Evolutionary conservation across 2,888 invertebrate genomes (phyloP).

Genomic region (Julus scandinavius): DNA sequence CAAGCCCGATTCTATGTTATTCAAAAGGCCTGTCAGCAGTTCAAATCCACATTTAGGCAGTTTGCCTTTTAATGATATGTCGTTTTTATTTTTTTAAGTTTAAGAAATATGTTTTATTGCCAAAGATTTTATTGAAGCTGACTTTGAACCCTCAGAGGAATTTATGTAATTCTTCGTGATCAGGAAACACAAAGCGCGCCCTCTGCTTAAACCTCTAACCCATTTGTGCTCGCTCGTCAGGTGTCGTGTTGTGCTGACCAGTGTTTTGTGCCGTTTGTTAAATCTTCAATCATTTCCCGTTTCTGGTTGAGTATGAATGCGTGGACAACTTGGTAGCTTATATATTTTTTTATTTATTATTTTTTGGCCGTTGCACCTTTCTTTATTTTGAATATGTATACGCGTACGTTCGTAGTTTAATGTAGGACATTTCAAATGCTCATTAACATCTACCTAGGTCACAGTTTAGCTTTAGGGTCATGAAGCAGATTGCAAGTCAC

Average conservation of each 20-base stretch:
- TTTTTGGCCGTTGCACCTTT: background rate
- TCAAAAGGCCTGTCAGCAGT: background rate
- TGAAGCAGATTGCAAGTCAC: background rate
- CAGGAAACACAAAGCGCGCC: background rate
- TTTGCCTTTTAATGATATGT: background rate
- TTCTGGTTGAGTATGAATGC: background rate
- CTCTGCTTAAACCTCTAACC: conserved; percentile 1
- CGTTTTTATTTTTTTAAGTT: conserved; percentile 34
- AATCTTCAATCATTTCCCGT: background rate
- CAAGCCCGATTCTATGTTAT: background rate
- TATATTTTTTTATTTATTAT: conserved; percentile 28
- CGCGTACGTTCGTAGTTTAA: background rate
- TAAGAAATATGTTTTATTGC: conserved; percentile 38
- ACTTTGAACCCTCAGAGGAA: background rate
- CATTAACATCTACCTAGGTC: conserved; percentile 34
- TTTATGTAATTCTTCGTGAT: background rate
- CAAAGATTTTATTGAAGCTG: conserved; percentile 13
- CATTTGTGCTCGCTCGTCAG: conserved; percentile 2
- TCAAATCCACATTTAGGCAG: background rate
- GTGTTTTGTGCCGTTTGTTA: conserved; percentile 11
- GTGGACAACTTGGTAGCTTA: conserved; percentile 23
- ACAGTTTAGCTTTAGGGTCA: background rate
- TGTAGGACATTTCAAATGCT: conserved; percentile 3
- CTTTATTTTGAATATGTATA: conserved; percentile 1
- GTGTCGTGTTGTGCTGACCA: conserved; percentile 30